Conservation (phyloP, 2,888 invertebrate genomes). For the Synergus itoensis region DNA sequence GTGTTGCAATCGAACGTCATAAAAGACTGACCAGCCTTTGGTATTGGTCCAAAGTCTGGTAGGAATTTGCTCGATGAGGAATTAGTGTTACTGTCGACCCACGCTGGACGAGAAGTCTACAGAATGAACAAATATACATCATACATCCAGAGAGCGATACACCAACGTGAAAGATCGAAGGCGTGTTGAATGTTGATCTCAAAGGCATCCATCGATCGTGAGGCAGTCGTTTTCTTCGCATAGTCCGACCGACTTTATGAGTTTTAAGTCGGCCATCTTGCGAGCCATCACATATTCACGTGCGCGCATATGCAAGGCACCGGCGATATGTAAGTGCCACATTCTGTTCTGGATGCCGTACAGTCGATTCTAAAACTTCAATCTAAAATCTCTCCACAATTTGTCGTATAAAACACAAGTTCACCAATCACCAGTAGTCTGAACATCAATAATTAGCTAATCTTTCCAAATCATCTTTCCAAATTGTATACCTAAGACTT, state of each 20-base stretch:
- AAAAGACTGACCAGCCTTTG: background rate
- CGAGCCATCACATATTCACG: slow-evolving; percentile 74
- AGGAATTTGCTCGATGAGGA: slow-evolving; percentile 43
- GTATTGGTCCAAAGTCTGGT: slow-evolving; percentile 14
- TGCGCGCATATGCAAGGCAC: slow-evolving; percentile 71
- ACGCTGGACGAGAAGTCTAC: slow-evolving; percentile 49
- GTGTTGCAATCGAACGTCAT: background rate
- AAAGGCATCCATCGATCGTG: slow-evolving; percentile 70
- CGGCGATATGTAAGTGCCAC: slow-evolving; percentile 74
- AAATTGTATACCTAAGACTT: background rate
- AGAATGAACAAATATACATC: background rate
- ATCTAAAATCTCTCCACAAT: background rate
- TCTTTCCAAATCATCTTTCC: too few relatives aligned
- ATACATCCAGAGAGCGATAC: background rate
- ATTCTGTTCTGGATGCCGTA: slow-evolving; percentile 69
- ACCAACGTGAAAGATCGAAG: slow-evolving; percentile 50
- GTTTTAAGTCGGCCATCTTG: slow-evolving; percentile 77
- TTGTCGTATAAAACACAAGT: background rate
- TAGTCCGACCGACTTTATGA: slow-evolving; percentile 73
- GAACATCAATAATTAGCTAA: background rate
- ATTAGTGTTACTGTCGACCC: slow-evolving; percentile 63
- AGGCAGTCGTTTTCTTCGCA: slow-evolving; percentile 58
- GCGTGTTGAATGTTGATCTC: slow-evolving; percentile 61
- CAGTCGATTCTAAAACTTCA: slow-evolving; percentile 67
- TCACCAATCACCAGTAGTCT: background rate